These are phyloP conservation scores for Meloidogyne chitwoodi DNA, from an alignment of 1,140 invertebrate species.

Conservation along the genomic window DNA sequence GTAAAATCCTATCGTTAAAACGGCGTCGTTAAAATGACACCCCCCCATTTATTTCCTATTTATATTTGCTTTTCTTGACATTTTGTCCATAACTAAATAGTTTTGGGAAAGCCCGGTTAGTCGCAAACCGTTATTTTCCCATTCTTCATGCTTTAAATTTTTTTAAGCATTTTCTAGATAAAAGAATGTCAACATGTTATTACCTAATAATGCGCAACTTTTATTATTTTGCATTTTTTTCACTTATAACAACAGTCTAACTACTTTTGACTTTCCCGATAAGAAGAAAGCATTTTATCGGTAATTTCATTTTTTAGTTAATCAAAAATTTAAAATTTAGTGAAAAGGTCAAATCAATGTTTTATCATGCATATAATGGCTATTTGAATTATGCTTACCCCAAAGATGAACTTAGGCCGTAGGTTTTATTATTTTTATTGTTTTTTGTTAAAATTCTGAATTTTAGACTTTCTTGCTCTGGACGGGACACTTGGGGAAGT, in stretches of 20 bases:
- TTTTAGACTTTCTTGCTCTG: conserved; percentile 56
- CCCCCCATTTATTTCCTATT: no score
- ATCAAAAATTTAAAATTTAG: conserved; percentile 53
- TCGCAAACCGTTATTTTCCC: no score
- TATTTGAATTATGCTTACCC: conserved; percentile 92
- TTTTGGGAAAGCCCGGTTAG: not conserved
- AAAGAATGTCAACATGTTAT: not conserved
- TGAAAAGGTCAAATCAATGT: conserved; percentile 64
- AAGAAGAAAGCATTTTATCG: conserved; percentile 8
- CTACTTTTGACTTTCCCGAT: conserved; percentile 9
- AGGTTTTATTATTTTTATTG: not conserved
- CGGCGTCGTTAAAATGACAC: no score
- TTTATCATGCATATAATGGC: conserved; percentile 85
- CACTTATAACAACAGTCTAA: not conserved
- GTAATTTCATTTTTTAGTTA: not conserved
- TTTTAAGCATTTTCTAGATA: no score
- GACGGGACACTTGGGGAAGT: conserved; percentile 93
- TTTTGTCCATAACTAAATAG: not conserved
- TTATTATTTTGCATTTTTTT: not conserved
- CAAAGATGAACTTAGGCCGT: conserved; percentile 87
- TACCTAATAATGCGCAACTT: not conserved
- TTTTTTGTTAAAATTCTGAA: not conserved
- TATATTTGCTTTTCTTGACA: no score
- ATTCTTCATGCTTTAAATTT: no score
- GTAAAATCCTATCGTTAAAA: no score